Percentiles rank a stretch among this genome's conserved stretches.
Evolutionary conservation across 1,140 invertebrate genomes (phyloP).

Genomic region (Zaprionus camerounensis): DNA sequence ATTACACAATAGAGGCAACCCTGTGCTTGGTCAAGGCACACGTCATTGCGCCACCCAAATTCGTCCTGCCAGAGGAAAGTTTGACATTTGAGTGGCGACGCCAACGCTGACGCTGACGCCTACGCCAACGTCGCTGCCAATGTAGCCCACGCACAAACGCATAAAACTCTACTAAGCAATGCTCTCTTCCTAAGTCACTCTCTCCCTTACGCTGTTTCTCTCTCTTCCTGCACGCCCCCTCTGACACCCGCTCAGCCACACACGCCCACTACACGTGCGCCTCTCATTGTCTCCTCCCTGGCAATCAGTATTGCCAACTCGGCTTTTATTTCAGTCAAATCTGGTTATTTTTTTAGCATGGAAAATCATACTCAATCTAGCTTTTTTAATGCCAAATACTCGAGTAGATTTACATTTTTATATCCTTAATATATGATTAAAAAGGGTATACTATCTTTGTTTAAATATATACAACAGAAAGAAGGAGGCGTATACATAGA

Average conservation of each 20-base stretch:
- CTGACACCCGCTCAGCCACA: neutral
- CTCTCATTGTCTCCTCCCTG: constrained; percentile 15
- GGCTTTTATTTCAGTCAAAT: too few relatives aligned
- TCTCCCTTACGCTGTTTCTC: neutral
- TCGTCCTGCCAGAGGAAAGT: constrained; percentile 16
- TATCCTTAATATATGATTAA: too few relatives aligned
- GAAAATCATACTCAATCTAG: too few relatives aligned
- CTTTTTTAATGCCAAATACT: too few relatives aligned
- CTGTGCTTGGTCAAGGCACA: constrained; percentile 16
- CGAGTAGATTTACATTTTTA: too few relatives aligned
- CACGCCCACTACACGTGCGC: neutral
- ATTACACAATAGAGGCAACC: constrained; percentile 36
- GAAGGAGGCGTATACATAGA: too few relatives aligned
- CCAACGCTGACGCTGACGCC: constrained; percentile 23
- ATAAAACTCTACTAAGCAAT: neutral
- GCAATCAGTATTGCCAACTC: too few relatives aligned
- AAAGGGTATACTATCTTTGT: too few relatives aligned
- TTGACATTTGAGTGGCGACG: constrained; percentile 43
- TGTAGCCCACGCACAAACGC: constrained; percentile 28
- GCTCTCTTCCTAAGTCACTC: constrained; percentile 4
- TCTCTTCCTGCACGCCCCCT: neutral
- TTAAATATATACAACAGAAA: too few relatives aligned
- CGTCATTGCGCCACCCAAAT: constrained; percentile 36
- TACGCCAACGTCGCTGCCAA: constrained; percentile 16
- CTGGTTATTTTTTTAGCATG: too few relatives aligned